phyloP scores from a whole-genome alignment of 2,888 invertebrate species.

The Electrophaes corylata region DNA sequence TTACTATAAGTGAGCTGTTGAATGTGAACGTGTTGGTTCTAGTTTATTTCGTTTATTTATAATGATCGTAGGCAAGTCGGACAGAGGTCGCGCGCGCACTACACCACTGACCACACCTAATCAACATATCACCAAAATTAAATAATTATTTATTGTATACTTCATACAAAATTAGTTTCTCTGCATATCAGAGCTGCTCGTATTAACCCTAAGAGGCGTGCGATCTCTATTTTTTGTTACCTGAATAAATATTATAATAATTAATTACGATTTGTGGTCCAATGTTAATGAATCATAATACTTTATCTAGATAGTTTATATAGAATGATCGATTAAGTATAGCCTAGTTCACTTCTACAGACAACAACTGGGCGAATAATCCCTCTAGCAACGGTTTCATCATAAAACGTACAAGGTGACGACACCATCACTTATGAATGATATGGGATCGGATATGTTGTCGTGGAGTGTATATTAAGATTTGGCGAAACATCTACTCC shows the following conservation, averaged over 20 bases:
- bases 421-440: constrained; percentile 6
- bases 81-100: constrained; percentile 61
- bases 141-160: constrained; percentile 46
- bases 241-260: constrained; percentile 83
- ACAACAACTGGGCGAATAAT: constrained; percentile 4
- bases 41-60: constrained; percentile 81
- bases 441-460: constrained; percentile 13
- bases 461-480: constrained; percentile 35
- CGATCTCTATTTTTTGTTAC: constrained; percentile 79
- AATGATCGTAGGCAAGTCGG: constrained; percentile 70
- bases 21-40: constrained; percentile 74
- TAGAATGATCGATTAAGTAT: constrained; percentile 64
- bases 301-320: constrained; percentile 78
- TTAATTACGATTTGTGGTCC: constrained; percentile 83
- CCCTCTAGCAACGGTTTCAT: constrained; percentile 10
- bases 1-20: constrained; percentile 72
- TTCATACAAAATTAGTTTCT: constrained; percentile 47
- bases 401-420: not conserved
- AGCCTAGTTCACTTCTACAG: constrained; percentile 58
- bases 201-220: constrained; percentile 55
- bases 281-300: constrained; percentile 83
- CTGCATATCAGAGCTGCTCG: constrained; percentile 65
- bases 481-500: constrained; percentile 44
- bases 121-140: constrained; percentile 63
- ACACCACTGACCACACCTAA: constrained; percentile 32